Conservation (phyloP, 2,888 invertebrate species). For the Synanthedon myopaeformis region DNA sequence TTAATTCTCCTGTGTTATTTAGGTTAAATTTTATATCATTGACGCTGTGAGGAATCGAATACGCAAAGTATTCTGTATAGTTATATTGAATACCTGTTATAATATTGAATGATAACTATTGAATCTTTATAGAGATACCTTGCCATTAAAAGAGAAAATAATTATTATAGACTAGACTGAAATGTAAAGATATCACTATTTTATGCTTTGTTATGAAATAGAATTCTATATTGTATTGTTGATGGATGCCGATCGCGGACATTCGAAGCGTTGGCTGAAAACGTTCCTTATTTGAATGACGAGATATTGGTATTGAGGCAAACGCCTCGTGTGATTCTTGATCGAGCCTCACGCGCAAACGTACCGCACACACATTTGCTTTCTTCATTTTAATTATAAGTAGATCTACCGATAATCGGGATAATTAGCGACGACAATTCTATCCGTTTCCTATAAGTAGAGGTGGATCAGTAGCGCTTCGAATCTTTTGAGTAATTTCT, state of each 20-base stretch:
- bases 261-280: conserved; percentile 32
- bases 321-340: conserved; percentile 7
- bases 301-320: conserved; percentile 34
- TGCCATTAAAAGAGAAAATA: conserved; percentile 63
- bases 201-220: conserved; percentile 67
- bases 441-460: conserved; percentile 63
- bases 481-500: conserved; percentile 49
- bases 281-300: conserved; percentile 41
- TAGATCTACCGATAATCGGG: conserved; percentile 57
- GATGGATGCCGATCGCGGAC: conserved; percentile 42
- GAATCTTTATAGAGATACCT: conserved; percentile 69
- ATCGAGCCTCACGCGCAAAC: conserved; percentile 49
- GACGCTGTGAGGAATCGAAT: conserved; percentile 67
- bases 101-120: conserved; percentile 63
- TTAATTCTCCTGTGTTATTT: conserved; percentile 72
- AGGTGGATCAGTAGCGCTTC: conserved; percentile 65
- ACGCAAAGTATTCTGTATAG: conserved; percentile 61
- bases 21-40: conserved; percentile 71
- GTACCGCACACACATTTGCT: conserved; percentile 55
- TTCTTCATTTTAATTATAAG: conserved; percentile 63
- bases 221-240: conserved; percentile 49
- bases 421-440: conserved; percentile 52
- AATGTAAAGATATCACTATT: conserved; percentile 70
- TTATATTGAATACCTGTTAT: conserved; percentile 59
- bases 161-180: conserved; percentile 70